A percentile compares a stretch with the other conserved stretches of the same genome.
Conservation (phyloP, 2,113 vertebrate species). For the Numenius arquata region DNA sequence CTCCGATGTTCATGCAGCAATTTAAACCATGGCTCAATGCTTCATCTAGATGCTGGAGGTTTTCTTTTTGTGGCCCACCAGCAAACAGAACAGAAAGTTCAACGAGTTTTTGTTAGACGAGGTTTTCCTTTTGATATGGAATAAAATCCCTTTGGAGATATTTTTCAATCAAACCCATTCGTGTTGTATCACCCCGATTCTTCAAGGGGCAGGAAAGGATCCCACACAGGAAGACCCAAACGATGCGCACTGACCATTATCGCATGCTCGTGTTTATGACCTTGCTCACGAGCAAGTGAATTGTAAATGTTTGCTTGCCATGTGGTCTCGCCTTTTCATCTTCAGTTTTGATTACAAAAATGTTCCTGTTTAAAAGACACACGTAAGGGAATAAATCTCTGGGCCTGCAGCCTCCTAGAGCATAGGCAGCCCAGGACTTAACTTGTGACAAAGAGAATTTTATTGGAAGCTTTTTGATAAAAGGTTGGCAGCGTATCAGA, state of each 20-base stretch:
- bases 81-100: background rate
- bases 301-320: background rate
- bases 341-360: conserved; percentile 8
- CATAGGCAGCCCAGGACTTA: background rate
- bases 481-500: conserved; percentile 10
- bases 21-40: fast-evolving
- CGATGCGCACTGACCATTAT: fast-evolving
- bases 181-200: background rate
- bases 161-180: background rate
- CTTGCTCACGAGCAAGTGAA: fast-evolving
- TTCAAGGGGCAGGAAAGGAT: background rate
- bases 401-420: background rate
- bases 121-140: background rate
- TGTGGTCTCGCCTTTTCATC: conserved; percentile 10
- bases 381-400: background rate
- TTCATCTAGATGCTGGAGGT: background rate
- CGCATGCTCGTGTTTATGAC: fast-evolving
- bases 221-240: background rate
- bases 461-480: conserved; percentile 3
- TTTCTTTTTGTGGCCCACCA: background rate
- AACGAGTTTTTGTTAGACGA: background rate
- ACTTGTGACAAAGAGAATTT: background rate
- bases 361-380: conserved; percentile 39
- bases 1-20: background rate
- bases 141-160: background rate